phyloP scores from a whole-genome alignment of 1,140 invertebrate genomes.

The Tetragnatha versicolor region DNA sequence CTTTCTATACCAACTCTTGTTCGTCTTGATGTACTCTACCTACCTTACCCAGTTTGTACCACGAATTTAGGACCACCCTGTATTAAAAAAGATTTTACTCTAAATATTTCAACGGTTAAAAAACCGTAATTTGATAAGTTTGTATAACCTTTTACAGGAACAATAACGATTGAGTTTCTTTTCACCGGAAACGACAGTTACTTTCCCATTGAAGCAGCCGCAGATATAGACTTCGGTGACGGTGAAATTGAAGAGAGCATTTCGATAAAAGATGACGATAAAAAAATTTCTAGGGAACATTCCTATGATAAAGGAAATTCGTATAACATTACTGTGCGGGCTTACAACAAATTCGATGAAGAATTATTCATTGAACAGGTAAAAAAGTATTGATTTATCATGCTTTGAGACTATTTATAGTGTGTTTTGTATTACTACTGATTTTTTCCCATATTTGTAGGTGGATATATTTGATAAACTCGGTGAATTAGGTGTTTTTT shows the following conservation, averaged over 20 bases:
- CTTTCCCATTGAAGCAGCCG: background rate
- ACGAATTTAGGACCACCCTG: too few species aligned
- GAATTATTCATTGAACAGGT: conserved; percentile 12
- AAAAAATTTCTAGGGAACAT: background rate
- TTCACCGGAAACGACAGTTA: background rate
- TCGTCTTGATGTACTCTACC: too few species aligned
- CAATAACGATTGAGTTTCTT: background rate
- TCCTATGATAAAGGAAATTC: background rate
- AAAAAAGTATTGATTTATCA: background rate
- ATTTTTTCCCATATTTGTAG: background rate
- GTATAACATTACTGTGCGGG: conserved; percentile 7
- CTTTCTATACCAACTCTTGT: too few species aligned
- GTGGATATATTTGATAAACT: conserved; percentile 22
- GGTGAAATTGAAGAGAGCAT: background rate
- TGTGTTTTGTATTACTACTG: background rate
- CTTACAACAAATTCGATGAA: background rate
- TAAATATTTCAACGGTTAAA: too few species aligned
- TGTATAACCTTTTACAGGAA: conserved; percentile 21
- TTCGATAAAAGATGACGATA: background rate
- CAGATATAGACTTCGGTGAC: conserved; percentile 30
- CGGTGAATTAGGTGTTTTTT: background rate
- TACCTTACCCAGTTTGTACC: too few species aligned
- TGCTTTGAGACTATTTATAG: background rate
- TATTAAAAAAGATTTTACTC: too few species aligned
- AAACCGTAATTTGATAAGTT: too few species aligned